Conservation (phyloP, 1,140 invertebrate genomes). For the Caligus rogercresseyi region DNA sequence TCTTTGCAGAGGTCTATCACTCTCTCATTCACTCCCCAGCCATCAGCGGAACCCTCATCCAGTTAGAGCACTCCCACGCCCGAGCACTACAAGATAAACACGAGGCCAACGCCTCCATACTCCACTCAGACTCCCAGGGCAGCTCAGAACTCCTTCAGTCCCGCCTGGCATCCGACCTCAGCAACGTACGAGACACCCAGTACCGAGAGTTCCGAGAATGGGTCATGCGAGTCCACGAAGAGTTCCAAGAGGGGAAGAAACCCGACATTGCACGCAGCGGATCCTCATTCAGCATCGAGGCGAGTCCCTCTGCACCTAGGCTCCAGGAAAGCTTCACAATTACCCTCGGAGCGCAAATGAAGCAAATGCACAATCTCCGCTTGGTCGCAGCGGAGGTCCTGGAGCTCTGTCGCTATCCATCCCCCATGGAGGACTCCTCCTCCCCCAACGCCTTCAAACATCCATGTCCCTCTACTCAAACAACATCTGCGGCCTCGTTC, state of each 20-base stretch:
- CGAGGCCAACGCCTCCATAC: not conserved
- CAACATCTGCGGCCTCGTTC: conserved; percentile 65
- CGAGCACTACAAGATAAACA: not conserved
- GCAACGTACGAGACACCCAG: not conserved
- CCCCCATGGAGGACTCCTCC: conserved; percentile 25
- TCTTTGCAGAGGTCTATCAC: conserved; percentile 17
- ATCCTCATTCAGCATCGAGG: not conserved
- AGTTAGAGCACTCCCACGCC: conserved; percentile 12
- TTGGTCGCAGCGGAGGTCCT: conserved; percentile 34
- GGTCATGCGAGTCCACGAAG: conserved; percentile 2
- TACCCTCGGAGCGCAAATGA: conserved; percentile 75
- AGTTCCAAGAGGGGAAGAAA: not conserved
- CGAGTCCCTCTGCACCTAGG: not conserved
- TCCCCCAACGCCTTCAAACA: conserved; percentile 66
- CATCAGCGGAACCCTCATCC: not conserved
- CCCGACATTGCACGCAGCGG: not conserved
- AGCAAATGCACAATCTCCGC: conserved; percentile 91
- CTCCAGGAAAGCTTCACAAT: conserved; percentile 88
- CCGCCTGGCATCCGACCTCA: not conserved
- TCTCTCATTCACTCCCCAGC: conserved; percentile 15
- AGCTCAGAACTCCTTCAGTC: not conserved
- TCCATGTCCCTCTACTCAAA: conserved; percentile 81
- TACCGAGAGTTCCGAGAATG: conserved; percentile 4
- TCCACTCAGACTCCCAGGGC: not conserved
- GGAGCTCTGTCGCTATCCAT: conserved; percentile 42